phyloP scores from a whole-genome alignment of 53 echinoderm and acorn worm species.

The Glandiceps talaboti region DNA sequence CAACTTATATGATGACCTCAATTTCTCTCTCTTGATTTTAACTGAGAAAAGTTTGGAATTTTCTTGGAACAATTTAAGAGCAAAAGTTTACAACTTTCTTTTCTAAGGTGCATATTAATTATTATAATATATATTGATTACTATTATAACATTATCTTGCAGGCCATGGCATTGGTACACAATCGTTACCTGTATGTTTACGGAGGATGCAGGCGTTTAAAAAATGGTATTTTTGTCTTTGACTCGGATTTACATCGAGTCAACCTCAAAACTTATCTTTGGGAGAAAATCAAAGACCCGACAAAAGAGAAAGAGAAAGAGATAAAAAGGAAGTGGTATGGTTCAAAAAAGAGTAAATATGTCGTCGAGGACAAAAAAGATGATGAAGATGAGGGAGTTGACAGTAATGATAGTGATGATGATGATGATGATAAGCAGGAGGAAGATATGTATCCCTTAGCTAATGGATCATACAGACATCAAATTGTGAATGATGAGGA shows the following conservation, averaged over 20 bases:
- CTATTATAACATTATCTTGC: too few species aligned
- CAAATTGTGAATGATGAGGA: background rate
- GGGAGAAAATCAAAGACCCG: slow-evolving; percentile 14
- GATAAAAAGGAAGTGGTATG: background rate
- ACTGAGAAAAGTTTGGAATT: too few species aligned
- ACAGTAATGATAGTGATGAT: background rate
- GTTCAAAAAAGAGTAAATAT: background rate
- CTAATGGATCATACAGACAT: background rate
- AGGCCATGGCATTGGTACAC: background rate
- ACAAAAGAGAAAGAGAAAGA: background rate
- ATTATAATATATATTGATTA: too few species aligned
- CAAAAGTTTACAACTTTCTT: too few species aligned
- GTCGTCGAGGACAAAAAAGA: background rate
- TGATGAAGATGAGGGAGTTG: background rate
- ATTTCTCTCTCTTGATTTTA: too few species aligned
- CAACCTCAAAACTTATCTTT: slow-evolving; percentile 24
- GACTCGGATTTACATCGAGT: slow-evolving; percentile 55
- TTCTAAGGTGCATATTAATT: too few species aligned
- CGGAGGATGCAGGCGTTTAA: slow-evolving; percentile 50
- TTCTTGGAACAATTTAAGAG: too few species aligned
- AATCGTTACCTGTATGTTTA: slow-evolving; percentile 28
- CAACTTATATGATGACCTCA: too few species aligned
- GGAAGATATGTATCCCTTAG: background rate
- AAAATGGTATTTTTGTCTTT: slow-evolving; percentile 35
- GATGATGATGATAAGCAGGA: background rate